Percentiles rank a stretch among this genome's conserved stretches.
phyloP scores from a whole-genome alignment of 2,888 invertebrate genomes.

The Orthonychiurus folsomi region DNA sequence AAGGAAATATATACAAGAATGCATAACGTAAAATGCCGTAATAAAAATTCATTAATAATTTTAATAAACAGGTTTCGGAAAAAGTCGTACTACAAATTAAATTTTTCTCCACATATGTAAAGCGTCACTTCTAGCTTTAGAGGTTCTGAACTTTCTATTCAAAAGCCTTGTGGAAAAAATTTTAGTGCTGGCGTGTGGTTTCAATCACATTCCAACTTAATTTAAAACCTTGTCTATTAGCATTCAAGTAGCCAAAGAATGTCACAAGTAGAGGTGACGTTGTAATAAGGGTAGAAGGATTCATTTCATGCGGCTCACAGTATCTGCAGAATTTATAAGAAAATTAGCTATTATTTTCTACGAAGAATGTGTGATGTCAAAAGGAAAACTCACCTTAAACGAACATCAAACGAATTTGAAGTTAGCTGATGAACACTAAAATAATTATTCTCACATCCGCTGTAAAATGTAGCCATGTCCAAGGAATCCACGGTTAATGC shows the following conservation, averaged over 20 bases:
- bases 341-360: too few relatives aligned
- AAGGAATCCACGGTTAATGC: not conserved
- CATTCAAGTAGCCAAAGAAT: not conserved
- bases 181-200: too few relatives aligned
- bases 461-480: not conserved
- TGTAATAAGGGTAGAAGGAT: not conserved
- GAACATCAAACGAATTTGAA: not conserved
- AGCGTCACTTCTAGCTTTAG: too few relatives aligned
- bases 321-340: not conserved
- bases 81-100: too few relatives aligned
- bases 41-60: too few relatives aligned
- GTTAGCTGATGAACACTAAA: not conserved
- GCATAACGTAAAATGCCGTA: too few relatives aligned
- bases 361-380: too few relatives aligned
- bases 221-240: not conserved
- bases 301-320: not conserved
- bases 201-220: not conserved
- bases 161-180: too few relatives aligned
- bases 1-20: too few relatives aligned
- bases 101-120: too few relatives aligned
- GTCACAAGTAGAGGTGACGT: not conserved
- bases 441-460: not conserved
- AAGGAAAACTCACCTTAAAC: not conserved
- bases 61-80: too few relatives aligned
- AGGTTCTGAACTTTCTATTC: too few relatives aligned